phyloP scores from a whole-genome alignment of 2,797 vertebrate genomes.

The Apogon talboti region DNA sequence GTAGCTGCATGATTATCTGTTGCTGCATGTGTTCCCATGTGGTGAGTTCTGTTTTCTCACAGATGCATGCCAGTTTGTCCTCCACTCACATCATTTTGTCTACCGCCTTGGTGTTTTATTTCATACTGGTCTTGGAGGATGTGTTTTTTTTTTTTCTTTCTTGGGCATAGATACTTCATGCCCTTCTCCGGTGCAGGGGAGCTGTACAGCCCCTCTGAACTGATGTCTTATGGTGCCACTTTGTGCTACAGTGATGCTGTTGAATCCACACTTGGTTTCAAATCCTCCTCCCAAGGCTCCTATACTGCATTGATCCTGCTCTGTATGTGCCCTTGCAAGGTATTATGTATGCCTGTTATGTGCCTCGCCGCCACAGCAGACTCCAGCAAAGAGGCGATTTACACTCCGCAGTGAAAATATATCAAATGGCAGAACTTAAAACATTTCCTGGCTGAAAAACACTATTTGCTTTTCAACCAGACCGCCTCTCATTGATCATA shows the following conservation, averaged over 20 bases:
- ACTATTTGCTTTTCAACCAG: conserved; percentile 16
- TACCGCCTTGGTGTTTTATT: conserved; percentile 14
- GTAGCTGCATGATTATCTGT: conserved; percentile 11
- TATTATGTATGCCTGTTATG: conserved; percentile 60
- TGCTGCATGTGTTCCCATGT: conserved; percentile 14
- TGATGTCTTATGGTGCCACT: conserved; percentile 40
- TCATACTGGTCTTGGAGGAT: conserved; percentile 6
- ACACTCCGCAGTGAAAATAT: conserved; percentile 28
- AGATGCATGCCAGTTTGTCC: conserved; percentile 20
- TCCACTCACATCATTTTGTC: conserved; percentile 28
- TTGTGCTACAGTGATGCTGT: conserved; percentile 41
- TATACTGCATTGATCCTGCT: conserved; percentile 56
- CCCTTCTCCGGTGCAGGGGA: conserved; percentile 19
- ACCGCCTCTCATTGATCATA: conserved; percentile 18
- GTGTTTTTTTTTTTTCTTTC: not conserved
- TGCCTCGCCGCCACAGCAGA: conserved; percentile 41
- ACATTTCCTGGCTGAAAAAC: conserved; percentile 21
- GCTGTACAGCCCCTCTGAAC: conserved; percentile 47
- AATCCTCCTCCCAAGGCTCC: conserved; percentile 57
- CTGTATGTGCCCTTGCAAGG: conserved; percentile 44
- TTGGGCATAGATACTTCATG: not conserved
- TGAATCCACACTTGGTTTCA: conserved; percentile 44
- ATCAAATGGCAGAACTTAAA: conserved; percentile 44
- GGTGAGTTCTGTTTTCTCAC: conserved; percentile 31
- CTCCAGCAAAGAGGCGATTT: conserved; percentile 32